Conservation (phyloP, 2,113 vertebrate genomes). For the Montifringilla adamsi region DNA sequence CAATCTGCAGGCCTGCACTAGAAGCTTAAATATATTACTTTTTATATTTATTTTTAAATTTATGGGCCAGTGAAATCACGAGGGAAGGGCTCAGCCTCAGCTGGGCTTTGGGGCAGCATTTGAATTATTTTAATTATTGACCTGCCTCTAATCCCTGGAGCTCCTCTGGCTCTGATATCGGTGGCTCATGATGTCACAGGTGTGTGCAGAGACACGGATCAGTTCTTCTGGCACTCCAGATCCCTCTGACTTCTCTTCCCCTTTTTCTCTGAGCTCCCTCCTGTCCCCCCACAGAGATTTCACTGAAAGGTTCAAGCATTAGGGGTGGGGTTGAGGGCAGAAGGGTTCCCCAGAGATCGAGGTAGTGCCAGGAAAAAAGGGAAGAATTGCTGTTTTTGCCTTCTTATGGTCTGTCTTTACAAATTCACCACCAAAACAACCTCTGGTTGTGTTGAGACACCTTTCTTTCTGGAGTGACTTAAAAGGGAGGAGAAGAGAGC, state of each 20-base stretch:
- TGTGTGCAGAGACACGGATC: not conserved
- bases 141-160: not conserved
- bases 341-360: not conserved
- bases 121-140: not conserved
- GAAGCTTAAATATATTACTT: not conserved
- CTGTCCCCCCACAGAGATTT: not conserved
- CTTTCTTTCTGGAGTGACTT: not conserved
- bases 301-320: not conserved
- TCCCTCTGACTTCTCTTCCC: not conserved
- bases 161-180: not conserved
- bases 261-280: not conserved
- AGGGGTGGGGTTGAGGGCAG: not conserved
- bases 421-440: not conserved
- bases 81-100: not conserved
- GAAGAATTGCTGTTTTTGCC: not conserved
- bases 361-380: not conserved
- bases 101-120: fast-evolving
- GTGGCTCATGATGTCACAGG: not conserved
- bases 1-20: not conserved
- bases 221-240: not conserved
- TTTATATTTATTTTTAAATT: not conserved
- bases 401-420: not conserved
- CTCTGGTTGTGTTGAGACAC: not conserved
- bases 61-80: fast-evolving
- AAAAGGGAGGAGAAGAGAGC: not conserved